phyloP scores from a whole-genome alignment of 1,140 invertebrate genomes.

The Drosophila nigromelanica region DNA sequence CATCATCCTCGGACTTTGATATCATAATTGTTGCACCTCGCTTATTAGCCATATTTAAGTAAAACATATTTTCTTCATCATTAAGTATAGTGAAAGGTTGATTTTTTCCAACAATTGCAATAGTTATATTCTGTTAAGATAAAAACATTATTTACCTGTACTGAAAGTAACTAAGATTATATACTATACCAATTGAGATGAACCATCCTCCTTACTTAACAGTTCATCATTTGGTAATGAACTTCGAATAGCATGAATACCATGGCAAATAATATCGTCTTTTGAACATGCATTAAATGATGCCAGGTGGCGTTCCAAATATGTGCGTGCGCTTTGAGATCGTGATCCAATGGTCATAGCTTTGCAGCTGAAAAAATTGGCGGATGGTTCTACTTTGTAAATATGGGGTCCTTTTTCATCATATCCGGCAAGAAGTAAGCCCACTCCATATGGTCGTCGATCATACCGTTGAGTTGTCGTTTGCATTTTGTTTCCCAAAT shows the following conservation, averaged over 20 bases:
- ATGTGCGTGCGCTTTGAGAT: conserved; percentile 98
- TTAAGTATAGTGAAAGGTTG: conserved; percentile 91
- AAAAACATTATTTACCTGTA: background rate
- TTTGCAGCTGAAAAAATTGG: conserved; percentile 98
- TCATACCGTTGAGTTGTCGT: conserved; percentile 99
- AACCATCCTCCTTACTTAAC: conserved; percentile 36
- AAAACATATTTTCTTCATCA: conserved; percentile 90
- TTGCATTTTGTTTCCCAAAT: conserved; percentile 98
- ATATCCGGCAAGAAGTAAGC: conserved; percentile 97
- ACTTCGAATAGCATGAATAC: conserved; percentile 95
- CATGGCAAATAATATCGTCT: conserved; percentile 96
- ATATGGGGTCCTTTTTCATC: conserved; percentile 99
- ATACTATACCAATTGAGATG: conserved; percentile 50
- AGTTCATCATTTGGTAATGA: conserved; percentile 96
- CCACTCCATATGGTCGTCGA: conserved; percentile 98
- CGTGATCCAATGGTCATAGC: conserved; percentile 99
- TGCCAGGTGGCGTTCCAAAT: conserved; percentile 96
- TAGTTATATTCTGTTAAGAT: conserved; percentile 51
- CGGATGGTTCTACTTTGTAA: conserved; percentile 99
- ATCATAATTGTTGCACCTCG: conserved; percentile 4
- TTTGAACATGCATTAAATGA: conserved; percentile 89
- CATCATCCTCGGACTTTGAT: conserved; percentile 16
- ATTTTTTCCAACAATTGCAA: conserved; percentile 87
- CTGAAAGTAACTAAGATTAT: too few species aligned
- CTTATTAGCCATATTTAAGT: conserved; percentile 83